phyloP scores from a whole-genome alignment of 2,113 vertebrate species.

The Paraplagusia blochii region DNA sequence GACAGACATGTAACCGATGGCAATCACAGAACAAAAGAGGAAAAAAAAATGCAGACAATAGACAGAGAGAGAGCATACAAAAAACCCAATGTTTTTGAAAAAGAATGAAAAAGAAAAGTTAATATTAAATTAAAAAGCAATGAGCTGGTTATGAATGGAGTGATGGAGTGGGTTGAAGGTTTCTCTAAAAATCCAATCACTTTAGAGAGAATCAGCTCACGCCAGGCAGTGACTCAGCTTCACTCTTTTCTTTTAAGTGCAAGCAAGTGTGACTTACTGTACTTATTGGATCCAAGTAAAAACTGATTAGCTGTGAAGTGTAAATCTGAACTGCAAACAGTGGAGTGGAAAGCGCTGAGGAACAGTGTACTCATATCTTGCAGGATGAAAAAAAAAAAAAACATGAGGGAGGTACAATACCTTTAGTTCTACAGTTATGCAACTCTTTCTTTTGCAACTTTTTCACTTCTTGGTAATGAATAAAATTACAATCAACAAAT shows the following conservation, averaged over 20 bases:
- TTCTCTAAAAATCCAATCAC: slow-evolving; percentile 64
- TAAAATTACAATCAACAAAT: too few relatives aligned
- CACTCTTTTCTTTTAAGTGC: slow-evolving; percentile 62
- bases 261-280: slow-evolving; percentile 65
- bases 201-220: slow-evolving; percentile 55
- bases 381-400: slow-evolving; percentile 65
- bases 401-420: slow-evolving; percentile 13
- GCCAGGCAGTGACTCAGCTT: slow-evolving; percentile 50
- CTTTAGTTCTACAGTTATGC: too few relatives aligned
- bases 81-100: slow-evolving; percentile 30
- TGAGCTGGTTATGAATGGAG: slow-evolving; percentile 55
- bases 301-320: slow-evolving; percentile 75
- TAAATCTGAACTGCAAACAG: slow-evolving; percentile 68
- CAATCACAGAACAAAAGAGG: slow-evolving; percentile 67
- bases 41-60: slow-evolving; percentile 31
- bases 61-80: slow-evolving; percentile 27
- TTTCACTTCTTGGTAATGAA: too few relatives aligned
- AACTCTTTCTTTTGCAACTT: too few relatives aligned
- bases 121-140: slow-evolving; percentile 74
- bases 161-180: slow-evolving; percentile 44
- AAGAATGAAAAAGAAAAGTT: slow-evolving; percentile 52
- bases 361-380: slow-evolving; percentile 48
- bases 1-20: slow-evolving; percentile 73
- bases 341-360: slow-evolving; percentile 66
- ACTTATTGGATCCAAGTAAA: slow-evolving; percentile 63